A percentile compares a stretch with the other conserved stretches of the same genome.
These are phyloP conservation scores for Lacanobia oleracea DNA, from an alignment of 2,888 invertebrate species.

Conservation along the genomic window DNA sequence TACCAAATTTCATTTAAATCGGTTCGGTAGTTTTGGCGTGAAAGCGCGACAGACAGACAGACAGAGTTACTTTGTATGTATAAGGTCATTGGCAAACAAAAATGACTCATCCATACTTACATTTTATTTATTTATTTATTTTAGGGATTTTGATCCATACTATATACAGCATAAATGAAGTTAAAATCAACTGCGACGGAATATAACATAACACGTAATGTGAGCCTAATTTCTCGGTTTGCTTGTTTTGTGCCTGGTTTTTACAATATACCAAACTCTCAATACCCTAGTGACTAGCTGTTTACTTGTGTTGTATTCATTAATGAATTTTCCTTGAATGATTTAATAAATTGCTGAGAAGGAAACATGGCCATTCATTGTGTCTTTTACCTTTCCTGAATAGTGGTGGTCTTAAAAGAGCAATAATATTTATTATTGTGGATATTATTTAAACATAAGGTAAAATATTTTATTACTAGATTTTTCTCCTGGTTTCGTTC, in stretches of 20 bases:
- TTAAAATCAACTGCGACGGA: no score
- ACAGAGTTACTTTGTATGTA: no score
- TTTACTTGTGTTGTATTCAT: not conserved
- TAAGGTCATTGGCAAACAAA: no score
- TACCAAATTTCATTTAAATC: no score
- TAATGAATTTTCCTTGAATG: slow-evolving; percentile 44
- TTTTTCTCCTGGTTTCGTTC: no score
- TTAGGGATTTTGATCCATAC: no score
- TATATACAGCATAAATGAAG: no score
- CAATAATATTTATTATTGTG: not conserved
- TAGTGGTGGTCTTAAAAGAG: not conserved
- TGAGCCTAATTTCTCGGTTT: not conserved
- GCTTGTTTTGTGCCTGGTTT: slow-evolving; percentile 6
- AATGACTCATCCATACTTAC: no score
- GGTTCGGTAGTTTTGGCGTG: no score
- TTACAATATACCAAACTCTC: slow-evolving; percentile 3
- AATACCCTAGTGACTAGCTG: slow-evolving; percentile 12
- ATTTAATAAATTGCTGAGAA: slow-evolving; percentile 25
- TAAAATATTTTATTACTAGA: not conserved
- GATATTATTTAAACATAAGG: not conserved
- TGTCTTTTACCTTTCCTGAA: not conserved
- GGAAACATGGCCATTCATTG: slow-evolving; percentile 1
- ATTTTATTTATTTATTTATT: no score
- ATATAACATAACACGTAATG: not conserved
- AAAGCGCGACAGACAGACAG: no score